Evolutionary conservation across 37 sponge, comb jelly and placozoan species (phyloP).

Genomic region (Lycopodina hypogea): DNA sequence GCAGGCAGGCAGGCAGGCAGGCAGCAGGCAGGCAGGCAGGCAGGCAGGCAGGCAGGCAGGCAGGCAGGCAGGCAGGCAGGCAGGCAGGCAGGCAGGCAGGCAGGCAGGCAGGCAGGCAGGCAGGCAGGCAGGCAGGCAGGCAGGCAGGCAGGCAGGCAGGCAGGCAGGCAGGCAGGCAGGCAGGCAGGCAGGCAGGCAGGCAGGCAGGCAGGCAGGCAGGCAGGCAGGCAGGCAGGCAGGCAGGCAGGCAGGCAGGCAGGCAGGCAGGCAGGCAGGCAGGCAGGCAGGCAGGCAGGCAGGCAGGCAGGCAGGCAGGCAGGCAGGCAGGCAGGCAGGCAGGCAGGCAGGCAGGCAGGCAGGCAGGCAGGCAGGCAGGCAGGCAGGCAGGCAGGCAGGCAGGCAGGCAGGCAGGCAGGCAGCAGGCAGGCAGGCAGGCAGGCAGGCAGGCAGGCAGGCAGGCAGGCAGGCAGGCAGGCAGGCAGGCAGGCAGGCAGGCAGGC

Average conservation of each 20-base stretch:
- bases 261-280: no score
- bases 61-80: no score
- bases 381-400: not conserved
- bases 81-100: no score
- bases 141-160: no score
- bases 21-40: no score
- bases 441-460: constrained; percentile 9
- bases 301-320: no score
- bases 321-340: no score
- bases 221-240: not conserved
- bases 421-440: not conserved
- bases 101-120: not conserved
- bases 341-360: not conserved
- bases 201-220: constrained; percentile 1
- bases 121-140: no score
- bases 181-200: constrained; percentile 1
- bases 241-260: not conserved
- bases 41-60: no score
- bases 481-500: not conserved
- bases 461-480: constrained; percentile 1
- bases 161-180: no score
- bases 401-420: not conserved
- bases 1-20: no score
- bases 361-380: not conserved
- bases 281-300: no score